Evolutionary conservation across 2,113 vertebrate species (phyloP).

Genomic region (Hucho hucho): DNA sequence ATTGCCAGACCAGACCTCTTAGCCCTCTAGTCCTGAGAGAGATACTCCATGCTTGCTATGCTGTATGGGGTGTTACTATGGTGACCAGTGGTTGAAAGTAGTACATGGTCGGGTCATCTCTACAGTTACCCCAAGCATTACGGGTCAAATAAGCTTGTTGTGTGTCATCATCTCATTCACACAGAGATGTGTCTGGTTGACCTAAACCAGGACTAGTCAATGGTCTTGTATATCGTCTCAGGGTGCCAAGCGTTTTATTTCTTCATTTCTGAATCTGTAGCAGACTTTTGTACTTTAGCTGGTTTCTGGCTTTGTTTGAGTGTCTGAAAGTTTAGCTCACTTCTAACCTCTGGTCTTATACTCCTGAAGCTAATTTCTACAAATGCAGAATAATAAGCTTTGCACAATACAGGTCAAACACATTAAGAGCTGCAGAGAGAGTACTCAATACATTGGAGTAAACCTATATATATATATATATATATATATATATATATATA

Average conservation of each 20-base stretch:
- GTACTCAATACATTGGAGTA: conserved; percentile 5
- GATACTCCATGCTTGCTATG: conserved; percentile 19
- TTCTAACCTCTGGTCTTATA: not conserved
- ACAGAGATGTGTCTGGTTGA: conserved; percentile 23
- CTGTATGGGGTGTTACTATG: conserved; percentile 18
- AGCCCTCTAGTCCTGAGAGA: conserved; percentile 6
- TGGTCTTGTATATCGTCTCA: conserved; percentile 78
- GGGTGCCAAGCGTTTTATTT: conserved; percentile 80
- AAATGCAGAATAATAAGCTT: conserved; percentile 14
- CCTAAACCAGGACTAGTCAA: conserved; percentile 21
- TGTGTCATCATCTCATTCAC: conserved; percentile 38
- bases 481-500: not conserved
- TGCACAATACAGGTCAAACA: conserved; percentile 35
- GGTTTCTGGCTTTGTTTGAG: conserved; percentile 5
- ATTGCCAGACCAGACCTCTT: not conserved
- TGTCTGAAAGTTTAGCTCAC: conserved; percentile 15
- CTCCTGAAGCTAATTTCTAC: conserved; percentile 27
- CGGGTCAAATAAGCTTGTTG: conserved; percentile 35
- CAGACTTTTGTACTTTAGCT: conserved; percentile 56
- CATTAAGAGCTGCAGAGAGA: conserved; percentile 33
- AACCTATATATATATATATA: not conserved
- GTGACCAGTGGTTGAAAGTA: conserved; percentile 7
- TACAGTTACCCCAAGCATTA: conserved; percentile 24
- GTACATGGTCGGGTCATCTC: conserved; percentile 1
- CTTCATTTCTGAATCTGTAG: conserved; percentile 80